Evolutionary conservation across 2,797 vertebrate species (phyloP).

Genomic region (Kryptopterus vitreolus): DNA sequence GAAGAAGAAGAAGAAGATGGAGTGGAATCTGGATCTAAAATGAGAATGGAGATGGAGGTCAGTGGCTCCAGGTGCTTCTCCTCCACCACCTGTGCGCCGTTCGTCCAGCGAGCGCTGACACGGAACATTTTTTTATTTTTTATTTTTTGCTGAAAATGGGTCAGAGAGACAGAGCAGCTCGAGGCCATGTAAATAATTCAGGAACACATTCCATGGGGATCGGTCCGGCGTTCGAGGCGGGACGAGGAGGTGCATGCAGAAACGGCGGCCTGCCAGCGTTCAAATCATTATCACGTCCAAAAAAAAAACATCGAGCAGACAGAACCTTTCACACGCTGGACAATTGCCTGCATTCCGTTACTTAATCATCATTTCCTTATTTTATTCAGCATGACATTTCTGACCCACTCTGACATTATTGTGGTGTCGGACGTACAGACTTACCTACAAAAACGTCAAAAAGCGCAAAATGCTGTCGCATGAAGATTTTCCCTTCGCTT

Average conservation of each 20-base stretch:
- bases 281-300: slow-evolving; percentile 10
- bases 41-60: slow-evolving; percentile 39
- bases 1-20: background rate
- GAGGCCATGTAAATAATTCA: slow-evolving; percentile 41
- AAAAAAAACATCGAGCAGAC: background rate
- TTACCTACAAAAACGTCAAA: no score
- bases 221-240: background rate
- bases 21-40: slow-evolving; percentile 16
- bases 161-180: slow-evolving; percentile 37
- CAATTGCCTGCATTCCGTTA: background rate
- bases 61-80: slow-evolving; percentile 41
- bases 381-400: background rate
- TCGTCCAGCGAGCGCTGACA: slow-evolving; percentile 21
- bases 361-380: no score
- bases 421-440: no score
- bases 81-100: slow-evolving; percentile 34
- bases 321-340: background rate
- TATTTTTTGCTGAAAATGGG: slow-evolving; percentile 41
- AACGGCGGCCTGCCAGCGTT: background rate
- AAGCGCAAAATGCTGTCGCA: no score
- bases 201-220: background rate
- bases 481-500: no score
- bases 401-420: background rate
- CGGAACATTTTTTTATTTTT: background rate
- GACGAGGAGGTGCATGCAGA: slow-evolving; percentile 2